phyloP scores from a whole-genome alignment of 2,113 vertebrate species.

The Penelope pileata region DNA sequence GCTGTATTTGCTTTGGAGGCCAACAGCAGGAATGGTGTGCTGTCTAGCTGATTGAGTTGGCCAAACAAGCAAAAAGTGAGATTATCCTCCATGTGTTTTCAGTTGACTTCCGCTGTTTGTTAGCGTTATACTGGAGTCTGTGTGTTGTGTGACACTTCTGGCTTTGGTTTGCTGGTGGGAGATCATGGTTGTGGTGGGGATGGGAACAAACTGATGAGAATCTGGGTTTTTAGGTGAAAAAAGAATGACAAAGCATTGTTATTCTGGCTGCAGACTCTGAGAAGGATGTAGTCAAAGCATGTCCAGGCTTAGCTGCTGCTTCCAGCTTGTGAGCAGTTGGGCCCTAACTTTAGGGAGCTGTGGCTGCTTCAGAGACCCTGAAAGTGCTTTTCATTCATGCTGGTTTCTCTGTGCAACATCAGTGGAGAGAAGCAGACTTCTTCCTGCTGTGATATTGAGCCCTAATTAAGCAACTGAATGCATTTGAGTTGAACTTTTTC shows the following conservation, averaged over 20 bases:
- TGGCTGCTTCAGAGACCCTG: background rate
- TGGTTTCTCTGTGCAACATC: background rate
- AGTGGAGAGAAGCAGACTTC: background rate
- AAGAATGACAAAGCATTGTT: background rate
- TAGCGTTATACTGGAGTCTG: background rate
- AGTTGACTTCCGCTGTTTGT: background rate
- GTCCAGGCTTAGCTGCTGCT: background rate
- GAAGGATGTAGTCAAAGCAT: background rate
- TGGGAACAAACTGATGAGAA: background rate
- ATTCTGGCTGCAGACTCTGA: background rate
- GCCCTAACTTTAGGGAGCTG: background rate
- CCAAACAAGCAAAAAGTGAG: background rate
- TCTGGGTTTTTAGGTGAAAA: background rate
- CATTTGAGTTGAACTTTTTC: background rate
- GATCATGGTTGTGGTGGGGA: too few species aligned
- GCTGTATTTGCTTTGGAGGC: background rate
- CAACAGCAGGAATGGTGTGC: background rate
- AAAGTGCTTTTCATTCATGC: background rate
- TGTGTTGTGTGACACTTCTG: too few species aligned
- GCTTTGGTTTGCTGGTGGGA: background rate
- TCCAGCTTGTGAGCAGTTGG: background rate
- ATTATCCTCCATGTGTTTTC: background rate
- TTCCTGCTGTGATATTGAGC: background rate
- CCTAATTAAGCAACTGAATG: background rate
- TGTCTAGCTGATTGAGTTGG: background rate